Percentiles rank a stretch among this genome's conserved stretches.
Conservation (phyloP, 2,888 invertebrate genomes). For the Crioceris asparagi region DNA sequence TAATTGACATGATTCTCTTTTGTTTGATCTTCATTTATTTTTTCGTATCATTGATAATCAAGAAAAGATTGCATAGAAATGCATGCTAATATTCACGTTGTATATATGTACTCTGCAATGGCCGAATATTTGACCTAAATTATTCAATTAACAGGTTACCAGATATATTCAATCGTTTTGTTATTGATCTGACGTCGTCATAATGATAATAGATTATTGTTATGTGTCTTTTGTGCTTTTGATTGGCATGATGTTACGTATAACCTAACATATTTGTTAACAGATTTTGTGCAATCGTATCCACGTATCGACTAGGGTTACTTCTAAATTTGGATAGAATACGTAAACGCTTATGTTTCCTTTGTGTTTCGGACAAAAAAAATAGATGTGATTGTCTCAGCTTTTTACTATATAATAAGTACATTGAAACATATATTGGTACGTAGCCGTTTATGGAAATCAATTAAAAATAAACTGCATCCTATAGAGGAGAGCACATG, state of each 20-base stretch:
- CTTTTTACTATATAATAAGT: too few species aligned
- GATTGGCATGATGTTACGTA: background rate
- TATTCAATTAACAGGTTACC: slow-evolving; percentile 21
- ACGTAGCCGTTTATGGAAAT: too few species aligned
- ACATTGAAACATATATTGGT: too few species aligned
- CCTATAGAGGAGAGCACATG: too few species aligned
- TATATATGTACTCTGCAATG: slow-evolving; percentile 37
- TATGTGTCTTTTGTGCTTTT: background rate
- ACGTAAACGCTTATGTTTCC: too few species aligned
- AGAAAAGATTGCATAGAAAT: slow-evolving; percentile 20
- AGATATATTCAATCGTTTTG: background rate
- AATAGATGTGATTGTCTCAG: too few species aligned
- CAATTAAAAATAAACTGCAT: too few species aligned
- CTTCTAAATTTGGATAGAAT: slow-evolving; percentile 2
- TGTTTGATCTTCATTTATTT: slow-evolving; percentile 7
- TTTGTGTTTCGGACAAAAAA: too few species aligned
- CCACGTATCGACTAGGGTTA: background rate
- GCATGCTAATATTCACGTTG: slow-evolving; percentile 32
- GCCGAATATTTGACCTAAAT: slow-evolving; percentile 42
- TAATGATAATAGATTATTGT: background rate
- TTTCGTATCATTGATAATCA: slow-evolving; percentile 9
- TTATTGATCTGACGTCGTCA: background rate
- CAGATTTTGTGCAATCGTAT: background rate
- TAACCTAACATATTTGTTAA: slow-evolving; percentile 5
- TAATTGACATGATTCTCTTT: slow-evolving; percentile 11